phyloP scores from a whole-genome alignment of 2,113 vertebrate species.

The Notechis scutatus region DNA sequence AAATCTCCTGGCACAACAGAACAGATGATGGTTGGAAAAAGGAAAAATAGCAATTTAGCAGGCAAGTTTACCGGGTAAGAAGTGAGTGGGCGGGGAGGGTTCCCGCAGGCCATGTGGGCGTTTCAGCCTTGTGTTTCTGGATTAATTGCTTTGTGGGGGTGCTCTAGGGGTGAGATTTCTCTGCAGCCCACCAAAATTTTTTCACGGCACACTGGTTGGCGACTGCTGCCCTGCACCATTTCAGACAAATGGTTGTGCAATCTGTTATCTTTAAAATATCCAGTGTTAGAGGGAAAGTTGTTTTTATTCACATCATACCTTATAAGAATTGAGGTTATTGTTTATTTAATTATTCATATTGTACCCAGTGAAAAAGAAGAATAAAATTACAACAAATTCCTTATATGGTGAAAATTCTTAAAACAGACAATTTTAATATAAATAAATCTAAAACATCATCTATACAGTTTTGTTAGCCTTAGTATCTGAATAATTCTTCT shows the following conservation, averaged over 20 bases:
- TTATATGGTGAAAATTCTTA: constrained; percentile 32
- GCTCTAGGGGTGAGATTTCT: too few species aligned
- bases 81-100: too few species aligned
- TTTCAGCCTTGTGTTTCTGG: too few species aligned
- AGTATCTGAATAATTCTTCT: constrained; percentile 32
- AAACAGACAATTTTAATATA: constrained; percentile 22
- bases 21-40: too few species aligned
- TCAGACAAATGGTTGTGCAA: not conserved
- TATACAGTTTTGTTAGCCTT: constrained; percentile 23
- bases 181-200: too few species aligned
- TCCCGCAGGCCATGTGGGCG: too few species aligned
- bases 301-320: not conserved
- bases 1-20: too few species aligned
- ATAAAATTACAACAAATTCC: constrained; percentile 21
- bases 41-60: too few species aligned
- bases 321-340: constrained; percentile 8
- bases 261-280: not conserved
- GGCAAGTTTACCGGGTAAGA: too few species aligned
- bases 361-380: constrained; percentile 20
- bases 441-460: not conserved
- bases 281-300: not conserved
- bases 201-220: too few species aligned
- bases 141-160: too few species aligned
- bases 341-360: constrained; percentile 11
- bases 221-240: not conserved